Evolutionary conservation across 2,113 vertebrate genomes (phyloP), one percentile per base, ranked within the genome.

Genomic region (Myiopsitta monachus): DNA sequence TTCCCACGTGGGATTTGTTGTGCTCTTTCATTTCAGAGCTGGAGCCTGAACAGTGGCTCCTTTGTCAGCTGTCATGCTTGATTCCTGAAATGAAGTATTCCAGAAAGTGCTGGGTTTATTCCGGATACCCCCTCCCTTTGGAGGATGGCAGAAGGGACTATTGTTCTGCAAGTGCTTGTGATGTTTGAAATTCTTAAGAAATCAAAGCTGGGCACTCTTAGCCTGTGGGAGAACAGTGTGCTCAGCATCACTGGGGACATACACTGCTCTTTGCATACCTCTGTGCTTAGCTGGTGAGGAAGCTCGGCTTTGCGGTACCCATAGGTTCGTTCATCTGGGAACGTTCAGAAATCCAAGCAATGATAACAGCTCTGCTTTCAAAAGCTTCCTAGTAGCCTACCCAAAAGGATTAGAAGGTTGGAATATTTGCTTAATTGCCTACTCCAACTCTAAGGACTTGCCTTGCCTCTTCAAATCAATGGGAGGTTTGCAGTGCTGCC

Each of bases 201-300:
- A 55, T 76, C 70, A 18, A 52, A 87, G 84, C 55, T 74, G 59
- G 19, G 39, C 21, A 10, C 46, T 63, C 55, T 18, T 26, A 51
- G 74, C 30, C 16, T 52, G 6, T 49, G 57, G 66, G 74, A 33
- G 72, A 52, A 0, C 26, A n/a, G 43, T 1, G 51, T 70, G 43
- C 91, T 81, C 61, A 30, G 67, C 6, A 7, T 59, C 23, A 2
- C 63, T n/a, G 84, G 49, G 43, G 11, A 22, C 3, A 2, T 11
- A 1, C 1, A 13, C 33, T 22, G 0, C 28, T 2, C 4, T 22
- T 49, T 22, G 0, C 0, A 7, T 16, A 4, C 41, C n/a, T 31
- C 30, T 79, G 36, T 31, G 66, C 68, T 7, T 3, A 8, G 28
- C 43, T 23, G 2, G 36, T 8, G 75, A 30, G 67, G 8, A 24